Base-by-base conservation (phyloP, 2,113 vertebrate genomes). In the Dicentrarchus labrax region DNA sequence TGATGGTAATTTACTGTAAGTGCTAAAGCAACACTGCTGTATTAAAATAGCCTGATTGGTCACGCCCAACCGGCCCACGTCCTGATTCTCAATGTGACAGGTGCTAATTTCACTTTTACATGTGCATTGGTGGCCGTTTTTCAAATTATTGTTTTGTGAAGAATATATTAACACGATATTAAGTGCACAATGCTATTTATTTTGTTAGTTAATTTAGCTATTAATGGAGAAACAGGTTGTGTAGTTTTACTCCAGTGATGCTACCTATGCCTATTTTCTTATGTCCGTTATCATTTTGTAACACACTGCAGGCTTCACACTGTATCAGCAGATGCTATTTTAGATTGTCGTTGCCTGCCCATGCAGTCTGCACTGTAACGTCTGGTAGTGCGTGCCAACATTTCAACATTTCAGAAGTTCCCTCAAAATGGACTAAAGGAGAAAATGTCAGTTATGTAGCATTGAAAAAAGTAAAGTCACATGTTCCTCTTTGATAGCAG, bases 321-420 rank as follows among this genome's bases (percentile, higher is more conserved):
- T 24, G 15, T 47, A 65, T 77, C 75, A 79, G 64, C 43, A 64
- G 6, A n/a, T 48, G 50, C 56, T 59, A n/a, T 78, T 64, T 79
- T 41, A 60, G 47, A 2, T 50, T 36, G n/a, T 22, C 19, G 24
- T 30, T 41, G 16, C 38, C 72, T 51, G 51, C 4, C 9, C 60
- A 22, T 73, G 54, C 84, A 69, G 22, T 45, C n/a, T 80, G 53
- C 50, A 11, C 24, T 54, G 12, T 64, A 62, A 70, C 57, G 17
- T 5, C 41, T 54, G 22, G 30, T 5, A 47, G 43, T 51, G 21
- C 22, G n/a, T 39, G 61, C 50, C 39, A 43, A 69, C 57, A 74
- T 69, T 74, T 78, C 39, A 43, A 69, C 57, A 74, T 69, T 74
- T 78, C 59, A 39, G 51, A 64, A 39, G 16, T 16, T 3, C 0